Conservation (phyloP, 2,113 vertebrate genomes). For the Caloenas nicobarica region DNA sequence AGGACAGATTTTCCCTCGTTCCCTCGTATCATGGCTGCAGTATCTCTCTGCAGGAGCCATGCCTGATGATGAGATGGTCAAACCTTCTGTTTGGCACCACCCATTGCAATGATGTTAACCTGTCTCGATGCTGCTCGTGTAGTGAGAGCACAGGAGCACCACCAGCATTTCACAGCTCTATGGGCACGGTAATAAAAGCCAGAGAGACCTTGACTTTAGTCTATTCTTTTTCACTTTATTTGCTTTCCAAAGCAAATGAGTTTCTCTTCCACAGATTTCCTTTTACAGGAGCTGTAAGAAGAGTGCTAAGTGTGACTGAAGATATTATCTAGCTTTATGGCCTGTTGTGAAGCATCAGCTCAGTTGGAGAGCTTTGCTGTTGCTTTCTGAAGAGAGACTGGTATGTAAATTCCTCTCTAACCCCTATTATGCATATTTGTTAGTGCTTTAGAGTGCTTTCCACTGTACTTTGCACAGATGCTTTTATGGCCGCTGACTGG, state of each 20-base stretch:
- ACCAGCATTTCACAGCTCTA: not conserved
- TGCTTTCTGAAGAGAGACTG: not conserved
- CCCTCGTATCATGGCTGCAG: not conserved
- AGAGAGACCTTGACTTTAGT: not conserved
- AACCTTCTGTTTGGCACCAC: not conserved
- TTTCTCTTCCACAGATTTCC: not conserved
- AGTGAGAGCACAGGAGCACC: not conserved
- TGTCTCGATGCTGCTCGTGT: accelerated
- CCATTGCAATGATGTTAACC: not conserved
- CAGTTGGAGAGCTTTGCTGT: not conserved
- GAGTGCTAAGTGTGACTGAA: not conserved
- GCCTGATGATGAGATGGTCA: not conserved
- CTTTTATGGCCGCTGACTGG: not conserved
- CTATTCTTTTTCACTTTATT: not conserved
- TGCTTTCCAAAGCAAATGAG: not conserved
- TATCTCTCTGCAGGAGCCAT: not conserved
- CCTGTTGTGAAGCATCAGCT: not conserved
- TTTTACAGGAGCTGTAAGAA: not conserved
- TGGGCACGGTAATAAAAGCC: not conserved
- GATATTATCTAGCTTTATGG: not conserved
- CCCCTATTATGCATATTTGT: not conserved
- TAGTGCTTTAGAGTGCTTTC: not conserved
- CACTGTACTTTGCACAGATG: not conserved
- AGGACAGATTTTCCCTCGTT: accelerated
- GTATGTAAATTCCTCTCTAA: not conserved